Conservation (phyloP, 2,888 invertebrate species). For the Hypena proboscidalis region DNA sequence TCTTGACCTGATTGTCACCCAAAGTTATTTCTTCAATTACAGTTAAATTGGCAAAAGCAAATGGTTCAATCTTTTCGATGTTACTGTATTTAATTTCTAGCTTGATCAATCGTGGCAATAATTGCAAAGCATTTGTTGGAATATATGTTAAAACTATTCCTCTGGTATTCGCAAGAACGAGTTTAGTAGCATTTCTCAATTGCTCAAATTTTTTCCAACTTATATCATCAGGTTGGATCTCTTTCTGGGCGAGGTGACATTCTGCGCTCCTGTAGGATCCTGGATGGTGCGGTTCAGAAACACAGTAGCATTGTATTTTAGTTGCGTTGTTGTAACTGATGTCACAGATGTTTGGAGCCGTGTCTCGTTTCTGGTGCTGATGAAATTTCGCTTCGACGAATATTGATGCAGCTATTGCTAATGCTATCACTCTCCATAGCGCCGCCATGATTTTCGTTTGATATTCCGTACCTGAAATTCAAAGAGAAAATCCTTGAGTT, state of each 20-base stretch:
- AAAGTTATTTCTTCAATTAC: constrained; percentile 87
- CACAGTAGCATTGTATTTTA: constrained; percentile 71
- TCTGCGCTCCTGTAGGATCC: constrained; percentile 86
- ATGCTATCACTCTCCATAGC: constrained; percentile 57
- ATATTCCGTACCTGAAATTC: constrained; percentile 54
- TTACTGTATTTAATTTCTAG: constrained; percentile 89
- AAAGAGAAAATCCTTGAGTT: constrained; percentile 32
- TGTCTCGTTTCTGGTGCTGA: constrained; percentile 59
- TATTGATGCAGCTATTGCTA: constrained; percentile 53
- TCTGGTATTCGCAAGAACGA: constrained; percentile 88
- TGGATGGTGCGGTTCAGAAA: constrained; percentile 43
- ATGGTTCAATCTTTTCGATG: constrained; percentile 87
- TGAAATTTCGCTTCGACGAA: constrained; percentile 59
- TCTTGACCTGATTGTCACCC: constrained; percentile 88
- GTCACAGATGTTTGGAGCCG: constrained; percentile 59
- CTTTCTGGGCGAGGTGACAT: constrained; percentile 88
- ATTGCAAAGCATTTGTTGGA: constrained; percentile 87
- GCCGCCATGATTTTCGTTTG: constrained; percentile 51
- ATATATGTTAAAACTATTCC: constrained; percentile 87
- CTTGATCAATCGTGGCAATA: constrained; percentile 81
- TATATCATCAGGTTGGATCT: constrained; percentile 84
- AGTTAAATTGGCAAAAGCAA: constrained; percentile 90
- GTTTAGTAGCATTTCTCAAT: constrained; percentile 86
- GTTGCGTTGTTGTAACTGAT: constrained; percentile 60
- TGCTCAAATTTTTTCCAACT: constrained; percentile 88